Conservation (phyloP, 2,113 vertebrate species). For the Lepidothrix coronata region DNA sequence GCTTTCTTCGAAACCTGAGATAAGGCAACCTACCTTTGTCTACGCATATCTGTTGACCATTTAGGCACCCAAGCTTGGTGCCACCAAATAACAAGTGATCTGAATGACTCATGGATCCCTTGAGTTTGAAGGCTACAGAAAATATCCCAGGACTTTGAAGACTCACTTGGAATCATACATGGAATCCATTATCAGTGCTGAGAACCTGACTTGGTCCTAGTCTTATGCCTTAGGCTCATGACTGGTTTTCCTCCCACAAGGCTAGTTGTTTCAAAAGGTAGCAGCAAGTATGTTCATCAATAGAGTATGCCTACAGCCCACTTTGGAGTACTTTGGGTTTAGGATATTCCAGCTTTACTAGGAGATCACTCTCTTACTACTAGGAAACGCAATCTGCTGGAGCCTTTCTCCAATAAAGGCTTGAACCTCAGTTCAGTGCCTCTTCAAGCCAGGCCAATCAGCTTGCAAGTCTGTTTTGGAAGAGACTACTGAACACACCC, state of each 20-base stretch:
- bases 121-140: not conserved
- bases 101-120: not conserved
- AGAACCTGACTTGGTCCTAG: not conserved
- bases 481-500: constrained; percentile 6
- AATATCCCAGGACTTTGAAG: not conserved
- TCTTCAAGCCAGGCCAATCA: constrained; percentile 25
- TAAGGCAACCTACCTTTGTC: not conserved
- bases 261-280: not conserved
- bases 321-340: not conserved
- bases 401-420: not conserved
- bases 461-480: constrained; percentile 45
- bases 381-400: not conserved
- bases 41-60: not conserved
- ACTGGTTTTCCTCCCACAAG: not conserved
- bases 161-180: accelerated
- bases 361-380: not conserved
- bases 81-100: not conserved
- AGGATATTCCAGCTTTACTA: not conserved
- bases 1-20: not conserved
- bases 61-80: not conserved
- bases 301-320: not conserved
- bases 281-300: not conserved
- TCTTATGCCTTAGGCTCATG: not conserved
- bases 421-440: not conserved
- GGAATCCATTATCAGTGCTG: not conserved